Evolutionary conservation across 2,113 vertebrate species (phyloP).

Genomic region (Sebastes fasciatus): DNA sequence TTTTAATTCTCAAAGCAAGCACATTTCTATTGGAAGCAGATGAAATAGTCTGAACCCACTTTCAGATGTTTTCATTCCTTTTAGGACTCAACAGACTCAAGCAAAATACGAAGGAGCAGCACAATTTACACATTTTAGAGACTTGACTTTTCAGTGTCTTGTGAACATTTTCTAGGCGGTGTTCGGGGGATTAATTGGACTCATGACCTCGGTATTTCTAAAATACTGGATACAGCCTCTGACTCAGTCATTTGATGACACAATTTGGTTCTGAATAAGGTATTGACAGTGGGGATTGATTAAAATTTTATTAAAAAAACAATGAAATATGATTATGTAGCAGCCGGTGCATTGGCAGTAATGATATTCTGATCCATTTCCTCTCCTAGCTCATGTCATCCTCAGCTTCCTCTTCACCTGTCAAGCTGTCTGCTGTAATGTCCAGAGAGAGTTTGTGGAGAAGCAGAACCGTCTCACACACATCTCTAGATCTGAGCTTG

Average conservation of each 20-base stretch:
- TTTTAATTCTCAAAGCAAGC: neutral
- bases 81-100: neutral
- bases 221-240: neutral
- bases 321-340: conserved; percentile 10
- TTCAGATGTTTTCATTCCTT: conserved; percentile 1
- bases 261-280: neutral
- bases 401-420: conserved; percentile 14
- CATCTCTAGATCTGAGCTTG: conserved; percentile 4
- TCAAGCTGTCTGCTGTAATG: conserved; percentile 23
- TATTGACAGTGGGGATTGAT: neutral
- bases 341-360: conserved; percentile 7
- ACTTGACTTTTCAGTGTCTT: neutral
- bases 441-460: conserved; percentile 26
- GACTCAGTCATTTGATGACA: neutral
- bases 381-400: neutral
- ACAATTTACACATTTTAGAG: neutral
- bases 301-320: neutral
- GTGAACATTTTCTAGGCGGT: neutral
- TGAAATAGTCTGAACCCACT: neutral
- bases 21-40: neutral
- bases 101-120: neutral
- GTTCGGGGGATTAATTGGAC: neutral
- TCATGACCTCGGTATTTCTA: neutral
- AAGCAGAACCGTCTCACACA: conserved; percentile 28
- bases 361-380: conserved; percentile 31